Conservation (phyloP, 53 echinoderm and acorn worm genomes). For the Henricia sp. region DNA sequence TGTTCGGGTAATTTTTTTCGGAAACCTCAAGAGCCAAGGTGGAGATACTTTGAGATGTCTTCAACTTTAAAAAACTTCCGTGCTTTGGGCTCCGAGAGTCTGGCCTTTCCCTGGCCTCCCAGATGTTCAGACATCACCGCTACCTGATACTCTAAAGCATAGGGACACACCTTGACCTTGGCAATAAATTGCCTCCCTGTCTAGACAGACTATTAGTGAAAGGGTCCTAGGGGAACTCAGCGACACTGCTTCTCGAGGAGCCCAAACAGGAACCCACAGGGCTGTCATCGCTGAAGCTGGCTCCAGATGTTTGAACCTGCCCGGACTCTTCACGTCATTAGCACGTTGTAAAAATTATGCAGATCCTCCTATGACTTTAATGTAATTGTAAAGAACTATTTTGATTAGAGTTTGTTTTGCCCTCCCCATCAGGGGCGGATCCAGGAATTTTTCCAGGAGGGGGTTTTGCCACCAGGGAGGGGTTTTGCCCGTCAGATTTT, state of each 20-base stretch:
- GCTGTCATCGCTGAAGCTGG: too few relatives aligned
- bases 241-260: slow-evolving; percentile 20
- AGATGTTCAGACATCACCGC: not conserved
- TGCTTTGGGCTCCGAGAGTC: too few relatives aligned
- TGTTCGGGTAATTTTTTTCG: not conserved
- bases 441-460: too few relatives aligned
- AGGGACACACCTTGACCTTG: slow-evolving; percentile 52
- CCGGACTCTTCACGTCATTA: too few relatives aligned
- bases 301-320: too few relatives aligned
- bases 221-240: slow-evolving; percentile 46
- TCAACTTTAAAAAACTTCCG: not conserved
- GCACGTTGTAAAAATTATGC: too few relatives aligned
- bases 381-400: too few relatives aligned
- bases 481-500: too few relatives aligned
- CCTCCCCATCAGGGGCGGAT: too few relatives aligned
- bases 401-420: too few relatives aligned
- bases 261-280: slow-evolving; percentile 35
- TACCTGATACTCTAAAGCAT: slow-evolving; percentile 1
- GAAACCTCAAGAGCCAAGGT: not conserved
- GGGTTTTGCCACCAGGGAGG: too few relatives aligned
- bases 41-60: not conserved
- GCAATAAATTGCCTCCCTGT: slow-evolving; percentile 37
- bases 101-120: slow-evolving; percentile 15
- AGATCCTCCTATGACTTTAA: too few relatives aligned
- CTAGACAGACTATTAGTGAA: slow-evolving; percentile 46